Conservation (phyloP, 2,797 vertebrate species). For the Erithacus rubecula region DNA sequence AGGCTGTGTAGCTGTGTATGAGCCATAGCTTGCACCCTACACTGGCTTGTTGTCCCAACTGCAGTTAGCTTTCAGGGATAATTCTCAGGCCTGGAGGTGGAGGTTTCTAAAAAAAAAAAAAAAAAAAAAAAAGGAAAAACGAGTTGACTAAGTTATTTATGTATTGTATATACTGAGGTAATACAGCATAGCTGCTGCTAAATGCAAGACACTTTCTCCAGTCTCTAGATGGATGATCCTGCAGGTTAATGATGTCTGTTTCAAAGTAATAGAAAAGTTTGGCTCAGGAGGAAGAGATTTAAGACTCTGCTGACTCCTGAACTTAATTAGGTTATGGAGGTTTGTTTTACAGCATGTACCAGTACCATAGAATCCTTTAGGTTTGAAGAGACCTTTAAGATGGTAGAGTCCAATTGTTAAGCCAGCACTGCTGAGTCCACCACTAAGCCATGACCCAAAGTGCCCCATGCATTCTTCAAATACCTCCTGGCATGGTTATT, state of each 20-base stretch:
- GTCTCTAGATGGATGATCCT: background rate
- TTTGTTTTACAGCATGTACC: background rate
- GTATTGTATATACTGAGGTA: background rate
- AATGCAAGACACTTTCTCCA: background rate
- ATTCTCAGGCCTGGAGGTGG: background rate
- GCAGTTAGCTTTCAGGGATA: background rate
- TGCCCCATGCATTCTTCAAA: background rate
- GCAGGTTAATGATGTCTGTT: background rate
- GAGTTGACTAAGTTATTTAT: background rate
- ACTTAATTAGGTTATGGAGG: background rate
- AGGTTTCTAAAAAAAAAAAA: background rate
- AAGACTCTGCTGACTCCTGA: constrained; percentile 2
- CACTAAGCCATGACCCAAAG: background rate
- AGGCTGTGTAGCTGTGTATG: background rate
- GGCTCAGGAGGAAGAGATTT: background rate
- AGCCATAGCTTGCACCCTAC: background rate
- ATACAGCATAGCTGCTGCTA: background rate
- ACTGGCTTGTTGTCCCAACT: background rate
- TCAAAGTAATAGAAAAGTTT: background rate
- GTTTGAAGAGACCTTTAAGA: background rate
- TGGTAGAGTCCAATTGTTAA: background rate
- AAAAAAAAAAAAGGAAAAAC: background rate
- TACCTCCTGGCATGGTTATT: background rate
- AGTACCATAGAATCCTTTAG: background rate
- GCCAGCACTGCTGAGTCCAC: background rate